These are phyloP conservation scores for Gallinago solitaria DNA, from an alignment of 2,797 vertebrate genomes.

Conservation along the genomic window DNA sequence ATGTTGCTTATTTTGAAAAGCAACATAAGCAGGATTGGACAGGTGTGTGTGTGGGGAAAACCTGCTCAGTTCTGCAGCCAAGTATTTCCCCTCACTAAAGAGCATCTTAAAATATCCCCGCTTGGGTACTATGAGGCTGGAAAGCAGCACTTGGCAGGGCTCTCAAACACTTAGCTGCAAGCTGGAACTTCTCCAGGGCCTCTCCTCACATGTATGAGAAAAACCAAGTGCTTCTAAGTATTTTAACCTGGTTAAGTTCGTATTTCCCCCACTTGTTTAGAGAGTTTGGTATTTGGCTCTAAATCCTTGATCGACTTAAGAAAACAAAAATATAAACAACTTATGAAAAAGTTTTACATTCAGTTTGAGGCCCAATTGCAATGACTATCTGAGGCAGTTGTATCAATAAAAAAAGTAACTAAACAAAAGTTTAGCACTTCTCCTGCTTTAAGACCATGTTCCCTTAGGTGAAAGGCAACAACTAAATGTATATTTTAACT, in stretches of 20 bases:
- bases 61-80: conserved; percentile 36
- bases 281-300: background rate
- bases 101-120: conserved; percentile 15
- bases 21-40: background rate
- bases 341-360: background rate
- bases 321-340: background rate
- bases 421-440: background rate
- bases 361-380: background rate
- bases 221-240: background rate
- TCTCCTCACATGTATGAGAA: background rate
- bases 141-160: conserved; percentile 35
- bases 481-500: background rate
- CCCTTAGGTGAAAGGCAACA: background rate
- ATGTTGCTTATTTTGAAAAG: conserved; percentile 29
- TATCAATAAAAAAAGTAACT: background rate
- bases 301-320: background rate
- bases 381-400: background rate
- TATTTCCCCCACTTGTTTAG: background rate
- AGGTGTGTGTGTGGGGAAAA: background rate
- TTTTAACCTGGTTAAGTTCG: background rate
- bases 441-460: background rate
- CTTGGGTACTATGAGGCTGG: conserved; percentile 8
- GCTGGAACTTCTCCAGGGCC: conserved; percentile 58
- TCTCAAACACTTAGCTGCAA: background rate
- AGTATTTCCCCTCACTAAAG: conserved; percentile 21